Evolutionary conservation across 2,797 vertebrate species (phyloP), one percentile per base, ranked within the genome.

Genomic region (Lutjanus campechanus): DNA sequence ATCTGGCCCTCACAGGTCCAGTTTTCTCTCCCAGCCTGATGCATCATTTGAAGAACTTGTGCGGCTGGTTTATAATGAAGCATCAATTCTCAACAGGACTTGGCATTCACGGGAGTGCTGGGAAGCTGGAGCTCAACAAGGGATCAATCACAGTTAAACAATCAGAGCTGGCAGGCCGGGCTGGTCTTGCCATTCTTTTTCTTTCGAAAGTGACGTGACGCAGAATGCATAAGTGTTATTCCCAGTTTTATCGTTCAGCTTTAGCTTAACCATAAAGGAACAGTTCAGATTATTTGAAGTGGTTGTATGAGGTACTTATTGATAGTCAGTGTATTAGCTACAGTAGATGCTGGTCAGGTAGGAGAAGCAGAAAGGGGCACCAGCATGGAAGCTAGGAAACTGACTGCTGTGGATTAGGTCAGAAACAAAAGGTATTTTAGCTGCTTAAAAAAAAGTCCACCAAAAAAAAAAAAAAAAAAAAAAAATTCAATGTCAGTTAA

Each of bases 61-160:
- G 75, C 16, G 29, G 75, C 75, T 66, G 77, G 61, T 79, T 75
- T 78, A 73, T 85, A 83, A 90, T 74, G 76, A 92, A 88, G 72
- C 90, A 85, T 89, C 83, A 85, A 74, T 86, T 90, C 86, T 87
- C 82, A 74, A 84, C 82, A 76, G 82, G 86, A 85, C 81, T 86
- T 89, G 79, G 89, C 84, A 81, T 85, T 88, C 73, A 62, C 81
- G 64, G 77, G 72, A 89, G 82, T 81, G 73, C 87, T 80, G 84
- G 84, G 74, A 83, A 82, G 82, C 76, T 53, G 75, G 61, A 70
- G 76, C 78, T 74, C 69, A 72, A 85, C 81, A 80, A 79, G 70
- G 86, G 84, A 90, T 92, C 91, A 91, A 89, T 93, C 90, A 82
- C 69, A 84, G 86, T 87, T 90, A 83, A 88, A 88, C 85, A 89